phyloP scores from a whole-genome alignment of 2,113 vertebrate species.

The Mus pahari region DNA sequence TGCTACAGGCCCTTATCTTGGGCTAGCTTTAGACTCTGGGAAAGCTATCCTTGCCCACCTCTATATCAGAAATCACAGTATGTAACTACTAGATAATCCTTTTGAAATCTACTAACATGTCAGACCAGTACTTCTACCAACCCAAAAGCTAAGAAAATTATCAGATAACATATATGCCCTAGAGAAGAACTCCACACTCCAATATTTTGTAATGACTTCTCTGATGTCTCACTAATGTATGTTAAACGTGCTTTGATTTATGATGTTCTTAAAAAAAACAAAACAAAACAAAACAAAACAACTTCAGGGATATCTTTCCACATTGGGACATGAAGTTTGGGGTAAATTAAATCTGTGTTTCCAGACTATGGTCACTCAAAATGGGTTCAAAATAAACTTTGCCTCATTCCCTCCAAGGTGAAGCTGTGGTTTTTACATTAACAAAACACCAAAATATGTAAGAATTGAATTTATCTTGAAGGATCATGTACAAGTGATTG shows the following conservation, averaged over 20 bases:
- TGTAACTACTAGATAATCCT: background rate
- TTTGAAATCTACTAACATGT: background rate
- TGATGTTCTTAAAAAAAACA: background rate
- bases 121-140: background rate
- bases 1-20: no score
- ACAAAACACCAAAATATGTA: background rate
- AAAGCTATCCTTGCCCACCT: background rate
- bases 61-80: background rate
- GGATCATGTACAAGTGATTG: slow-evolving; percentile 58
- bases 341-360: background rate
- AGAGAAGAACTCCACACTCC: background rate
- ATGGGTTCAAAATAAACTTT: background rate
- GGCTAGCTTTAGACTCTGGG: background rate
- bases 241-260: background rate
- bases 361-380: background rate
- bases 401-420: background rate
- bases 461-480: slow-evolving; percentile 58
- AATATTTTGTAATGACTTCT: background rate
- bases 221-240: background rate
- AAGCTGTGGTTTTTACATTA: background rate
- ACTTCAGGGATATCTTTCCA: background rate
- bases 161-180: background rate
- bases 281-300: background rate
- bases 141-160: background rate
- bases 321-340: background rate